Evolutionary conservation across 2,797 vertebrate genomes (phyloP), one percentile per base, ranked within the genome.

Genomic region (Threskiornis aethiopicus): DNA sequence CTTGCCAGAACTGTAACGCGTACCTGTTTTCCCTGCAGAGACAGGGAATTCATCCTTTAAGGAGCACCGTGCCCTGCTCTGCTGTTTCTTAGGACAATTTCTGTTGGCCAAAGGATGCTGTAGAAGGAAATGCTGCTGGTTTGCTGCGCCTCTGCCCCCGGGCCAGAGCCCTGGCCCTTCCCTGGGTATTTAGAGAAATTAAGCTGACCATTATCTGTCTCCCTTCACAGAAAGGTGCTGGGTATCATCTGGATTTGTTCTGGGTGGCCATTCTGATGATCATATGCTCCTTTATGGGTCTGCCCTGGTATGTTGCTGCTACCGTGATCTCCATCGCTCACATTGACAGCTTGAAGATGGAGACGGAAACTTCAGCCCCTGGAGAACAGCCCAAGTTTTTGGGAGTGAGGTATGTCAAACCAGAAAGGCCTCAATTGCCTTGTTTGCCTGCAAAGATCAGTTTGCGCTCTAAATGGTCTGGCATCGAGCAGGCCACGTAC

Each of bases 291-390:
- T 99, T 99, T 89, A 99, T 99, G 99, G 99, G 98, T 24, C 98
- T 99, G 71, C 99, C 99, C 0, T 99, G 99, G 99, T 99, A 99
- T 0, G 99, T 99, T 62, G 99, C 99, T 25, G 99, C 99, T 52
- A 99, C 99, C 0, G 99, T 99, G 57, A 99, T 99, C 98, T 99
- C 99, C 80, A 99, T 99, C 4, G 99, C 99, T 65, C 99, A 99
- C 97, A 99, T 99, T 1, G 99, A 99, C 98, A 99, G 99, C 96
- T 97, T 99, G 97, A 99, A 99, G 98, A 99, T 99, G 99, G 99
- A 99, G 96, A 99, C 99, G 0, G 99, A 99, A 91, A 99, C 99
- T 0, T 99, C 99, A 5, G 99, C 99, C 37, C 99, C 99, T 2
- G 99, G 99, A 75, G 99, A 99, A 55, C 99, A 99, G 94, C 99